These are phyloP conservation scores for Ips typographus DNA, from an alignment of 1,140 invertebrate genomes.

Conservation along the genomic window DNA sequence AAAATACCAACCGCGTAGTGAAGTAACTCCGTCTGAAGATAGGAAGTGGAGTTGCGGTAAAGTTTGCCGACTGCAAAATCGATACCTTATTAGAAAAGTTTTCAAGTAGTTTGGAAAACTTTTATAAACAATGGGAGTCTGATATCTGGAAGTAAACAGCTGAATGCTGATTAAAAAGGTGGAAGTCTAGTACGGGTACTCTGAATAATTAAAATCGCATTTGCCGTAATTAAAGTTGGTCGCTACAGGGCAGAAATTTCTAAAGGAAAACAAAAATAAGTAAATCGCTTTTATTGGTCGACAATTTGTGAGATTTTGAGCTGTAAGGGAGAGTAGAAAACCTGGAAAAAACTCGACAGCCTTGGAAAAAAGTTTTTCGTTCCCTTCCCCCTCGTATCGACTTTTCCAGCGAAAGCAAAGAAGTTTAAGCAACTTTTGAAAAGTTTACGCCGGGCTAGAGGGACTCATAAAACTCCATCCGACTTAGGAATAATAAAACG, in stretches of 20 bases:
- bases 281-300: too few species aligned
- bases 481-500: constrained; percentile 42
- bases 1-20: constrained; percentile 37
- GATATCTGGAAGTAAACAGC: constrained; percentile 47
- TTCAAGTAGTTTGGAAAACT: constrained; percentile 45
- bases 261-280: too few species aligned
- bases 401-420: constrained; percentile 25
- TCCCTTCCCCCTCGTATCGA: constrained; percentile 23
- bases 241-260: too few species aligned
- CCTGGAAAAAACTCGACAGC: constrained; percentile 6
- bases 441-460: constrained; percentile 31
- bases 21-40: constrained; percentile 34
- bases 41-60: constrained; percentile 34
- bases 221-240: constrained; percentile 11
- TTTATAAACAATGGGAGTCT: constrained; percentile 48
- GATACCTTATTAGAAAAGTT: constrained; percentile 49
- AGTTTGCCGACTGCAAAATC: constrained; percentile 43
- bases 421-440: constrained; percentile 30
- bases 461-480: constrained; percentile 38
- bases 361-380: constrained; percentile 14
- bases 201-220: constrained; percentile 26
- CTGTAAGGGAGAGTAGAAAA: neutral
- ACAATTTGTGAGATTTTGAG: too few species aligned
- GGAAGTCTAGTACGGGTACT: constrained; percentile 11
- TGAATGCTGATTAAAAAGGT: constrained; percentile 44